Evolutionary conservation across 2,113 vertebrate genomes (phyloP).

Genomic region (Tupaia chinensis): DNA sequence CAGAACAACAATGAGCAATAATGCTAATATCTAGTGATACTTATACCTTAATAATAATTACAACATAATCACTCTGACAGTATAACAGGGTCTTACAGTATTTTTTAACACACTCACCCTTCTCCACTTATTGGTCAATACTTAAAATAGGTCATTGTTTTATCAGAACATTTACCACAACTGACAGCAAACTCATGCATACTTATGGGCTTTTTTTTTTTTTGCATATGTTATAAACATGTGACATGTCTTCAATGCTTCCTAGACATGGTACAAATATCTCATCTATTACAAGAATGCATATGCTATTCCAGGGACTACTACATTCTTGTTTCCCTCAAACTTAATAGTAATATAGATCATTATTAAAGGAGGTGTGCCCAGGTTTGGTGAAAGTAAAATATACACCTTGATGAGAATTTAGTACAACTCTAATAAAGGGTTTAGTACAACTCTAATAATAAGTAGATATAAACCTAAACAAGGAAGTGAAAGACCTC

Average conservation of each 20-base stretch:
- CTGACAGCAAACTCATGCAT: background rate
- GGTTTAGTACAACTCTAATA: background rate
- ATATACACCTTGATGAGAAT: background rate
- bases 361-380: background rate
- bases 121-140: background rate
- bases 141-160: background rate
- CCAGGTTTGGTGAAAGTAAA: background rate
- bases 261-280: background rate
- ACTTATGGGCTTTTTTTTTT: background rate
- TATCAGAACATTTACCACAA: background rate
- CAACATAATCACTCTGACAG: background rate
- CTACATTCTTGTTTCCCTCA: background rate
- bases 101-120: background rate
- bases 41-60: background rate
- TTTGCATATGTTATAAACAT: background rate
- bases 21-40: background rate
- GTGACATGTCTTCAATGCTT: background rate
- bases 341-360: background rate
- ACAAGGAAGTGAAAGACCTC: too few relatives aligned
- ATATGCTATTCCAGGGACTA: background rate
- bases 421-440: background rate
- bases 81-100: background rate
- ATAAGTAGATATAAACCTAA: background rate
- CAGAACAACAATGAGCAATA: background rate
- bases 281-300: background rate